Conservation (phyloP, 2,113 vertebrate genomes). For the Ceratotherium simum region DNA sequence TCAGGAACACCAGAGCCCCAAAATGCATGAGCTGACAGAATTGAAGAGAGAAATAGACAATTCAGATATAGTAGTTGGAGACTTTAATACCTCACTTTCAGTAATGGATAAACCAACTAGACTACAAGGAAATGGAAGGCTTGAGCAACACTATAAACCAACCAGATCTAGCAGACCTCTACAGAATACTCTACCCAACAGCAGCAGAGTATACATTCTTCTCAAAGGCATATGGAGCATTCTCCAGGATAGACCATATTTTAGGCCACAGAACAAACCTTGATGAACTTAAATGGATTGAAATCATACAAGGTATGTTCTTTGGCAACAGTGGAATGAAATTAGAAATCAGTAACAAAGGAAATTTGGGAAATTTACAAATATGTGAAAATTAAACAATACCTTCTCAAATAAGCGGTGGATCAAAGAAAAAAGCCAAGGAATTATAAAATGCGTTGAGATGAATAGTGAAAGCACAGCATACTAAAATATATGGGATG, state of each 20-base stretch:
- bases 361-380: background rate
- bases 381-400: background rate
- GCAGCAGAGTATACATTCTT: background rate
- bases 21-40: background rate
- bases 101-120: background rate
- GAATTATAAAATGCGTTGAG: background rate
- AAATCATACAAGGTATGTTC: background rate
- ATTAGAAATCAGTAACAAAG: background rate
- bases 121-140: background rate
- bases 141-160: background rate
- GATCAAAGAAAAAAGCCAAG: background rate
- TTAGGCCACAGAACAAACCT: background rate
- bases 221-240: background rate
- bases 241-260: background rate
- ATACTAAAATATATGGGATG: background rate
- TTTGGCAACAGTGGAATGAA: background rate
- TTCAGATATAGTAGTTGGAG: background rate
- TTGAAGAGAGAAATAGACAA: background rate
- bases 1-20: background rate
- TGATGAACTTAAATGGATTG: background rate
- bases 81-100: background rate
- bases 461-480: background rate
- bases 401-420: background rate
- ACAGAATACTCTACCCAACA: background rate
- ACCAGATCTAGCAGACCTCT: background rate